A percentile compares a stretch with the other conserved stretches of the same genome.
Evolutionary conservation across 2,888 invertebrate species (phyloP).

Genomic region (Cosmia trapezina): DNA sequence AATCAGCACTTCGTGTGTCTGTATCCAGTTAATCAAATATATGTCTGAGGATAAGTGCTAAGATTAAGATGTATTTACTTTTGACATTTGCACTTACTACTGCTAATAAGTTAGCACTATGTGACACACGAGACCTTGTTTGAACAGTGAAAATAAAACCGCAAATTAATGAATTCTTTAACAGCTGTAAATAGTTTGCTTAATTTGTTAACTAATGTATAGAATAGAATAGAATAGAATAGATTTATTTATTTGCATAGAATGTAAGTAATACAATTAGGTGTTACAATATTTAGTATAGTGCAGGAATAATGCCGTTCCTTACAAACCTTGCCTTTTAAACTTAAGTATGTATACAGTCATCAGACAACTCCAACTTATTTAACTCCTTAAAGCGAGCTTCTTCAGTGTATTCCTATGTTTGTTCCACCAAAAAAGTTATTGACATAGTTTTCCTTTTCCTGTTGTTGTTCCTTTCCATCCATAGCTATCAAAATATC

Average conservation of each 20-base stretch:
- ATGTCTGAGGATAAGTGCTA: constrained; percentile 23
- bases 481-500: background rate
- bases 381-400: too few species aligned
- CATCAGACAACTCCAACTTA: background rate
- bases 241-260: too few species aligned
- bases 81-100: constrained; percentile 39
- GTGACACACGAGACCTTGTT: constrained; percentile 20
- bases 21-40: constrained; percentile 60
- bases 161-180: constrained; percentile 23
- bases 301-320: background rate
- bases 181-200: constrained; percentile 1
- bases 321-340: background rate
- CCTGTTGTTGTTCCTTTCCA: background rate
- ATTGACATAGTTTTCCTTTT: background rate
- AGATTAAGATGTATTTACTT: constrained; percentile 39
- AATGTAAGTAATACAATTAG: too few species aligned
- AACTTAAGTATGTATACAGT: background rate
- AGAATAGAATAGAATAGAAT: too few species aligned
- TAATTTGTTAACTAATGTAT: background rate
- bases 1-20: constrained; percentile 48
- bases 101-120: constrained; percentile 28
- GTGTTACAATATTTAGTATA: too few species aligned
- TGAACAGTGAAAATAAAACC: constrained; percentile 27
- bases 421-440: background rate
- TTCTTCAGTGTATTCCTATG: background rate